Evolutionary conservation across 2,113 vertebrate species (phyloP).

Genomic region (Rhea pennata): DNA sequence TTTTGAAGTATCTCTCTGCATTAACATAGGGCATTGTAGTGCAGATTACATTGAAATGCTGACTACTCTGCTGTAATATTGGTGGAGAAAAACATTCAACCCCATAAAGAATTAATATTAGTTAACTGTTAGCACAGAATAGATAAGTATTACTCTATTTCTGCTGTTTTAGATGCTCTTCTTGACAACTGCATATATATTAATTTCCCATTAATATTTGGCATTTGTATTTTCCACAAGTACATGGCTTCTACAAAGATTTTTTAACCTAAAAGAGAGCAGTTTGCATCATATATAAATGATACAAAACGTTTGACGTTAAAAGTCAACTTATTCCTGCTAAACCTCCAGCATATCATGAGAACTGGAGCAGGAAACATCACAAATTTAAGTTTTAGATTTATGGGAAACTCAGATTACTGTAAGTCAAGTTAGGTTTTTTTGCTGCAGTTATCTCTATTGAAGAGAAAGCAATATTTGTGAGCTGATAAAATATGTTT

Average conservation of each 20-base stretch:
- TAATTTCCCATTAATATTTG: not conserved
- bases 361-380: not conserved
- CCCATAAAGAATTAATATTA: not conserved
- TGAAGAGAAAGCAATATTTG: not conserved
- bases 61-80: slow-evolving; percentile 45
- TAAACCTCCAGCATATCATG: not conserved
- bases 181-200: not conserved
- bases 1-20: slow-evolving; percentile 68
- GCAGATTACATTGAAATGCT: slow-evolving; percentile 72
- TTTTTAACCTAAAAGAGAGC: not conserved
- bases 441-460: not conserved
- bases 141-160: not conserved
- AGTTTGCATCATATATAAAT: not conserved
- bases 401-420: not conserved
- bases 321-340: not conserved
- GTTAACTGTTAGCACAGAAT: not conserved
- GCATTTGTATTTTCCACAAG: not conserved
- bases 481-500: not conserved
- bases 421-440: not conserved
- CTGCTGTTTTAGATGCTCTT: not conserved
- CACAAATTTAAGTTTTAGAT: not conserved
- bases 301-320: not conserved
- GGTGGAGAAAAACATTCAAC: slow-evolving; percentile 8
- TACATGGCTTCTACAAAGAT: not conserved
- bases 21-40: slow-evolving; percentile 71